These are phyloP conservation scores for Eurystomus gularis DNA, from an alignment of 2,113 vertebrate genomes.

Conservation along the genomic window DNA sequence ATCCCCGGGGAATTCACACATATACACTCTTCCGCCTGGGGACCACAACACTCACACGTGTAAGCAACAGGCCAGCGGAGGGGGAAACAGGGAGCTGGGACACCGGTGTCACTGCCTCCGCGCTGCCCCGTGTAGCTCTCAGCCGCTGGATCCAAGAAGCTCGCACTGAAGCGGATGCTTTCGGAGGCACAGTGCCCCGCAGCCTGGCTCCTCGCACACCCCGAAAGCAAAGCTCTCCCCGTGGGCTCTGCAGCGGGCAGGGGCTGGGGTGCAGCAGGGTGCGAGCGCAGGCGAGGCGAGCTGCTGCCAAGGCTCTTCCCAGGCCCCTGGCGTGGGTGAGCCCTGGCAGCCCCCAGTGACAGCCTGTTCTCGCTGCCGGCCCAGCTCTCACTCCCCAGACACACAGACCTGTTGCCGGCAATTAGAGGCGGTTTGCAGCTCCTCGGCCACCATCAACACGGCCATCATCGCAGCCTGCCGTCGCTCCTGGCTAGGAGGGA, in stretches of 20 bases:
- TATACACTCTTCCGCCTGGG: neutral
- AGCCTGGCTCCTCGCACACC: accelerated
- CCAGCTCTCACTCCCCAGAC: neutral
- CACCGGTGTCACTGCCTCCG: neutral
- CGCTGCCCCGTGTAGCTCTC: accelerated
- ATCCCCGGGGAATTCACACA: slow-evolving; percentile 49
- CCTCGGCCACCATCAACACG: neutral
- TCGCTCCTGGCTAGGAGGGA: neutral
- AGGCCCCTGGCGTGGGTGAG: neutral
- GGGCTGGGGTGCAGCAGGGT: neutral
- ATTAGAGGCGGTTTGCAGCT: slow-evolving; percentile 17
- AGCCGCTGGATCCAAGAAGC: neutral
- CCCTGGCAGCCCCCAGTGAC: neutral
- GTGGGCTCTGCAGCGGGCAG: neutral
- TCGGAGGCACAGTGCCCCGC: neutral
- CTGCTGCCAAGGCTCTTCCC: neutral
- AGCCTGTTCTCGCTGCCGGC: neutral
- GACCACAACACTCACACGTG: neutral
- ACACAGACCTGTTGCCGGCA: slow-evolving; percentile 5
- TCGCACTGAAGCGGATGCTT: neutral
- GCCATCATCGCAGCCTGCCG: neutral
- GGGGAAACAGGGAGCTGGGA: neutral
- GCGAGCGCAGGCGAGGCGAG: neutral
- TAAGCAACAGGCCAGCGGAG: neutral
- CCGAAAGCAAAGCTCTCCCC: neutral